Percentiles rank a stretch among this genome's conserved stretches.
phyloP scores from a whole-genome alignment of 2,113 vertebrate species.

The Syngnathus floridae region DNA sequence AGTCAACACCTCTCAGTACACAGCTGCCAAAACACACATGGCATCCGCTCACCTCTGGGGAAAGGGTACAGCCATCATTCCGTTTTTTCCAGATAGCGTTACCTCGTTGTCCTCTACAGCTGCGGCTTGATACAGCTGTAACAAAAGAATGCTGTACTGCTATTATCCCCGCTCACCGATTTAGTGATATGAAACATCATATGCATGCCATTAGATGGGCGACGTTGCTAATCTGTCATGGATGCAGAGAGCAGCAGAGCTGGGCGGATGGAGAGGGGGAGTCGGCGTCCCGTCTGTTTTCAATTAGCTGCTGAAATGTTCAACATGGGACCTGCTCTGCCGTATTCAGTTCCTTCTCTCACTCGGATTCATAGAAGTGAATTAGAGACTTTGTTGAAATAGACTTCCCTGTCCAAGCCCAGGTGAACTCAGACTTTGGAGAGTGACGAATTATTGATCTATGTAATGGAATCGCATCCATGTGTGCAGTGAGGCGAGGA shows the following conservation, averaged over 20 bases:
- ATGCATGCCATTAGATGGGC: conserved; percentile 47
- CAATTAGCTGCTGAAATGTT: conserved; percentile 67
- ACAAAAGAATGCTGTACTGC: conserved; percentile 28
- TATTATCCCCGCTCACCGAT: conserved; percentile 41
- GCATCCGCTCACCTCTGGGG: conserved; percentile 58
- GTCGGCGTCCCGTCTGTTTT: conserved; percentile 65
- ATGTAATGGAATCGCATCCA: background rate
- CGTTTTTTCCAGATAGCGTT: conserved; percentile 46
- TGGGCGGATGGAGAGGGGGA: conserved; percentile 47
- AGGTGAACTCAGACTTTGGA: conserved; percentile 39
- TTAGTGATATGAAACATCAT: conserved; percentile 42
- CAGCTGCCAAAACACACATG: conserved; percentile 55
- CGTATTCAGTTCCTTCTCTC: conserved; percentile 38
- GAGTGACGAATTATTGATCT: background rate
- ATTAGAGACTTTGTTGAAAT: conserved; percentile 27
- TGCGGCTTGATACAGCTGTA: conserved; percentile 6
- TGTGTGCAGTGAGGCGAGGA: background rate
- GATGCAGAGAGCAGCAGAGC: conserved; percentile 31
- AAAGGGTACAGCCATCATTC: conserved; percentile 38
- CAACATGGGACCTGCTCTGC: conserved; percentile 58
- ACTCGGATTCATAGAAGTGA: conserved; percentile 25
- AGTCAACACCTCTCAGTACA: conserved; percentile 52
- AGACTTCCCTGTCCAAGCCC: conserved; percentile 25
- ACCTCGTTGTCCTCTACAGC: conserved; percentile 41
- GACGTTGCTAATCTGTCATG: conserved; percentile 55